A percentile compares a stretch with the other conserved stretches of the same genome.
These are phyloP conservation scores for Oxyruncus cristatus DNA, from an alignment of 2,113 vertebrate species.

Conservation along the genomic window DNA sequence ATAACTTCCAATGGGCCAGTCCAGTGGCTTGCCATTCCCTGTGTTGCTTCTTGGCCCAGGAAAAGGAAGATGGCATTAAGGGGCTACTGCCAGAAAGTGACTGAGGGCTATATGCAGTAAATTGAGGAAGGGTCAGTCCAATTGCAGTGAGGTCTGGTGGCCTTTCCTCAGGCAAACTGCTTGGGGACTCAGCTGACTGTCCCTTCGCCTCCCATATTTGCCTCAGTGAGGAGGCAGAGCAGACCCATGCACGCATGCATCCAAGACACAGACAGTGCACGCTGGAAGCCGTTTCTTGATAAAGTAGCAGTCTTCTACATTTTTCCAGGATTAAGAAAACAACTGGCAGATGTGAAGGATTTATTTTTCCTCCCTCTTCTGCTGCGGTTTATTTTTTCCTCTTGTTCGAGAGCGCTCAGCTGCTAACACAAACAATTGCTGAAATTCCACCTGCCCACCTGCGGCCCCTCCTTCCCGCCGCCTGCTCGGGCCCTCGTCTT, in stretches of 20 bases:
- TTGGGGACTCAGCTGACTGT: neutral
- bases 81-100: neutral
- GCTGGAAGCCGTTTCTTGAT: neutral
- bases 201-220: neutral
- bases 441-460: conserved; percentile 49
- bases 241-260: neutral
- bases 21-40: neutral
- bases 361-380: conserved; percentile 28
- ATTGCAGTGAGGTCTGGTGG: neutral
- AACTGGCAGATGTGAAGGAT: conserved; percentile 35
- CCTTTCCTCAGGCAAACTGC: neutral
- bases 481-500: neutral
- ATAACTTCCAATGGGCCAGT: accelerated
- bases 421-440: conserved; percentile 14
- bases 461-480: neutral
- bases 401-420: conserved; percentile 22
- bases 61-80: neutral
- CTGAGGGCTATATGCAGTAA: neutral
- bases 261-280: neutral
- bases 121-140: accelerated
- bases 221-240: neutral
- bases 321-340: conserved; percentile 1
- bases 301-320: neutral
- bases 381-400: conserved; percentile 25
- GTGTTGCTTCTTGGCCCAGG: neutral